These are phyloP conservation scores for Cydia splendana DNA, from an alignment of 1,140 invertebrate genomes.

Conservation along the genomic window DNA sequence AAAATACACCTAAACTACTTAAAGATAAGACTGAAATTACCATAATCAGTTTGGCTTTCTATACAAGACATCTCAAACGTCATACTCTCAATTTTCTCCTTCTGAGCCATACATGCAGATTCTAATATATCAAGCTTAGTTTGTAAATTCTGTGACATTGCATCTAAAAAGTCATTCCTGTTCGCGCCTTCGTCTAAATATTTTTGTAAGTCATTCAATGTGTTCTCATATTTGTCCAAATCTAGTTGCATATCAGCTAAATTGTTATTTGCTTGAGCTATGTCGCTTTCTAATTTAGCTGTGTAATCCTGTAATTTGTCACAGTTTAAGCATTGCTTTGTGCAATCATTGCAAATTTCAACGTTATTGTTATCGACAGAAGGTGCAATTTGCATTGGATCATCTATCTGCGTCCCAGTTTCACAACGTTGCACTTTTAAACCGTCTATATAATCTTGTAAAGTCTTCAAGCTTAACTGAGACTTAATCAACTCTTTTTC, in stretches of 20 bases:
- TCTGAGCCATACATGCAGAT: slow-evolving; percentile 46
- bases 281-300: slow-evolving; percentile 57
- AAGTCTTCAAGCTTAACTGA: slow-evolving; percentile 35
- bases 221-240: slow-evolving; percentile 55
- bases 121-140: slow-evolving; percentile 52
- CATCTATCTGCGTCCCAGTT: background rate
- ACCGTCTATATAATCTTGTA: background rate
- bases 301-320: slow-evolving; percentile 46
- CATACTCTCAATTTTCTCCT: slow-evolving; percentile 40
- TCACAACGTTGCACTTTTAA: background rate
- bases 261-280: slow-evolving; percentile 37
- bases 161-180: slow-evolving; percentile 51
- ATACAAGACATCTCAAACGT: slow-evolving; percentile 37
- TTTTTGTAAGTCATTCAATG: slow-evolving; percentile 52
- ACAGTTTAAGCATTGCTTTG: slow-evolving; percentile 56
- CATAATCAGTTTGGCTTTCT: slow-evolving; percentile 55
- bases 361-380: slow-evolving; percentile 45
- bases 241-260: slow-evolving; percentile 46
- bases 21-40: slow-evolving; percentile 49
- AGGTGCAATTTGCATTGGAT: background rate
- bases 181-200: slow-evolving; percentile 51
- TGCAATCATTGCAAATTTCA: slow-evolving; percentile 37
- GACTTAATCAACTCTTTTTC: slow-evolving; percentile 12
- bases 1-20: slow-evolving; percentile 18
- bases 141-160: slow-evolving; percentile 48